Evolutionary conservation across 2,888 invertebrate genomes (phyloP).

Genomic region (Hypomecis punctinalis): DNA sequence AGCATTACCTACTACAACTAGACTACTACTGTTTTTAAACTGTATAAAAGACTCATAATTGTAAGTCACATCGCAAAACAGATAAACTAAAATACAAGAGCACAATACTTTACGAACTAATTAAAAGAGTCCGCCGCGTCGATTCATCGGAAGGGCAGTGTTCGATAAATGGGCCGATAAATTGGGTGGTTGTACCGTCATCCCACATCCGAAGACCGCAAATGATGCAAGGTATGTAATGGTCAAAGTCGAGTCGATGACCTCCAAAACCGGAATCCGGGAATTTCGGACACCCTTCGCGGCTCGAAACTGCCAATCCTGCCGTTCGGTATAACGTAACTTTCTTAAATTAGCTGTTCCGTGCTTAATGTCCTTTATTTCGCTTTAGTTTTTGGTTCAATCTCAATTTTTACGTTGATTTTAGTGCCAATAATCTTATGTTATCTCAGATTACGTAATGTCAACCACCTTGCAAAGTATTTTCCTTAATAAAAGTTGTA

Average conservation of each 20-base stretch:
- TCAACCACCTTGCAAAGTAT: constrained; percentile 15
- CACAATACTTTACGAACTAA: constrained; percentile 43
- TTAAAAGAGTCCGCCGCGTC: constrained; percentile 52
- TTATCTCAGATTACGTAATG: constrained; percentile 29
- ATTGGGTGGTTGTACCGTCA: constrained; percentile 56
- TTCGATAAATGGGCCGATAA: constrained; percentile 64
- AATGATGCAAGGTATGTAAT: constrained; percentile 73
- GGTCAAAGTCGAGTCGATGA: constrained; percentile 72
- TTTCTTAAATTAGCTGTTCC: constrained; percentile 37
- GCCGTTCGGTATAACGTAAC: constrained; percentile 40
- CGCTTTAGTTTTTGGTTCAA: constrained; percentile 14
- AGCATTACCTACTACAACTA: too few relatives aligned
- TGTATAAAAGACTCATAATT: neutral
- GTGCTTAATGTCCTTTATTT: constrained; percentile 16
- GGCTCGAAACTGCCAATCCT: constrained; percentile 43
- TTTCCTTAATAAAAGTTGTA: constrained; percentile 16
- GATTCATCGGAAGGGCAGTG: constrained; percentile 49
- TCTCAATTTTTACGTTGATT: constrained; percentile 10
- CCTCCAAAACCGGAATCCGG: constrained; percentile 63
- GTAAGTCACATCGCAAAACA: constrained; percentile 1
- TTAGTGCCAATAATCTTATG: constrained; percentile 17
- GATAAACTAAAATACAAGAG: neutral
- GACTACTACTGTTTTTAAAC: too few relatives aligned
- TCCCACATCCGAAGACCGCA: constrained; percentile 56
- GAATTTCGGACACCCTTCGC: constrained; percentile 57